Evolutionary conservation across 2,888 invertebrate species (phyloP), one percentile per base, ranked within the genome.

Genomic region (Xylota sylvarum): DNA sequence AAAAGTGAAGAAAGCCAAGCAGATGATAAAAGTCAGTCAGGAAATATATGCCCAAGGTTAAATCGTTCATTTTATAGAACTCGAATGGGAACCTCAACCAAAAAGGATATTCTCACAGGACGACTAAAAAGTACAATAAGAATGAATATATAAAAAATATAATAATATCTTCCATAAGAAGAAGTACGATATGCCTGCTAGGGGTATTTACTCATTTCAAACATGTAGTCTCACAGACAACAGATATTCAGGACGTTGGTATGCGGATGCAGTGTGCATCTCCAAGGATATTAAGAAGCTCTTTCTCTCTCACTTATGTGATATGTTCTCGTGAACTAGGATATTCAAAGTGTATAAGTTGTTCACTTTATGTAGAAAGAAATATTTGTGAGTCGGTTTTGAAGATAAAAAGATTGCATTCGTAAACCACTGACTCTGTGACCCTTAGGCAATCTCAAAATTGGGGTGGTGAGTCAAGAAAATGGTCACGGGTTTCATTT

Each of bases 281-380:
- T 67, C 65, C 48, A 76, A 67, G 76, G 76, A 58, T 65, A 67
- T 76, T 67, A 76, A 12, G 27, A 56, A 56, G 65, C 14, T 23
- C 74, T 56, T 23, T 35, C 27, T 46, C 23, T 56, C 35, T 35
- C 27, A 35, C 23, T 23, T 23, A 3, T 43, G 65, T 32, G 64
- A 23, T 48, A 56, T 67, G 58, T 65, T 17, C 58, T 46, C 58
- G 56, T 67, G 32, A 58, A 65, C 35, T 32, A 48, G 27, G 46
- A 46, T 64, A 43, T 65, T 76, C 35, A 10, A 56, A 56, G 56
- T 65, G 56, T 67, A 46, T 65, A 56, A 56, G 43, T 46, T 76
- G 55, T 35, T 55, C 65, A 46, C 58, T 65, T 76, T 58, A 48
- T 58, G 46, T 40, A 10, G 46, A 1, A 5, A 32, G 9, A 46